Evolutionary conservation across 92 coral and sea anemone genomes (phyloP).

Genomic region (Porites evermanni): DNA sequence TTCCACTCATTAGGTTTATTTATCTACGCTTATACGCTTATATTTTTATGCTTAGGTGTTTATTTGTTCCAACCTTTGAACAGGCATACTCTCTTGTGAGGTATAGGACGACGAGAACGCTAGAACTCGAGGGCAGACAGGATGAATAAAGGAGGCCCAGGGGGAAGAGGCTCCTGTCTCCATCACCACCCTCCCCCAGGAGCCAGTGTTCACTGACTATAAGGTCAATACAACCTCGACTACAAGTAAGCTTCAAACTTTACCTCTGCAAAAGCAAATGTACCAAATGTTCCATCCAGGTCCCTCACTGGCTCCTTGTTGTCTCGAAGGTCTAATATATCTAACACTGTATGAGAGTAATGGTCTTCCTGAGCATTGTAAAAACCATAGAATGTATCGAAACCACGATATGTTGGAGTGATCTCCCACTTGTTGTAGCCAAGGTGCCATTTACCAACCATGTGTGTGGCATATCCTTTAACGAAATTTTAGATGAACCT

Average conservation of each 20-base stretch:
- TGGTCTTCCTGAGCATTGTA: constrained; percentile 64
- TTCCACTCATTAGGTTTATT: no score
- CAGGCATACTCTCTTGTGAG: no score
- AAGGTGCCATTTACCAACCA: constrained; percentile 77
- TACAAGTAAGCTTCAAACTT: background rate
- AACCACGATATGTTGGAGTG: constrained; percentile 73
- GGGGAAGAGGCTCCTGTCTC: no score
- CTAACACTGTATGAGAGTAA: constrained; percentile 18
- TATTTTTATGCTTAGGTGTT: no score
- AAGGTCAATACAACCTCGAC: no score
- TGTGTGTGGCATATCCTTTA: constrained; percentile 63
- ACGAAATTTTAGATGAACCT: background rate
- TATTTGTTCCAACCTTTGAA: no score
- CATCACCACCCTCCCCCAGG: no score
- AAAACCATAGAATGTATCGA: constrained; percentile 70
- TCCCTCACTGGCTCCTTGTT: constrained; percentile 8
- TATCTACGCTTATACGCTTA: no score
- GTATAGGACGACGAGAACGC: no score
- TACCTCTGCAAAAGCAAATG: constrained; percentile 26
- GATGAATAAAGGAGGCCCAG: no score
- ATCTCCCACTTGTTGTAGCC: constrained; percentile 55
- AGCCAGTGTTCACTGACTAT: no score
- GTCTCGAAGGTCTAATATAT: constrained; percentile 13
- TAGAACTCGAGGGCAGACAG: no score
- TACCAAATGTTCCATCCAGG: constrained; percentile 16